Conservation (phyloP, 2,888 invertebrate genomes). For the Bursaphelenchus okinawaensis region DNA sequence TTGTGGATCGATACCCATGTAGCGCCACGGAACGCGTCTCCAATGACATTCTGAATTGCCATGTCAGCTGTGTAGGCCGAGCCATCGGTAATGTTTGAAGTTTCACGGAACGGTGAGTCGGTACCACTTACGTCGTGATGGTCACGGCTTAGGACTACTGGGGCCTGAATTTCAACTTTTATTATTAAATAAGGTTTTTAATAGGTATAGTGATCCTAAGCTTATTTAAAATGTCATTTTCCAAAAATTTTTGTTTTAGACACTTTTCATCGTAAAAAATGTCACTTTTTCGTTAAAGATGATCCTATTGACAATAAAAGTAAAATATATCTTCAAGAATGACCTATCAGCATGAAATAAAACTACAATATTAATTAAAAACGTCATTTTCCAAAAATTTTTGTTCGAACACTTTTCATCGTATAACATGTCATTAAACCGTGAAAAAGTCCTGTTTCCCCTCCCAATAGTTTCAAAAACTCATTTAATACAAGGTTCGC, state of each 20-base stretch:
- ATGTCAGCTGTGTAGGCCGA: conserved; percentile 65
- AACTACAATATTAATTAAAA: too few species aligned
- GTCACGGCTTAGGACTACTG: conserved; percentile 65
- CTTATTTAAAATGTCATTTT: conserved; percentile 5
- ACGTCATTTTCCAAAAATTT: too few species aligned
- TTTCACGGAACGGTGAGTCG: conserved; percentile 66
- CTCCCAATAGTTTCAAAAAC: too few species aligned
- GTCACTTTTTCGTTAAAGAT: too few species aligned
- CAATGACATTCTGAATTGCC: conserved; percentile 64
- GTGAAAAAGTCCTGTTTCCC: too few species aligned
- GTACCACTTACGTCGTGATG: conserved; percentile 68
- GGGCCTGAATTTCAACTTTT: conserved; percentile 58
- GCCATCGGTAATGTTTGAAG: conserved; percentile 66
- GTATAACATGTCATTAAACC: too few species aligned
- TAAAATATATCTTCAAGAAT: too few species aligned
- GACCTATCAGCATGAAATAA: too few species aligned
- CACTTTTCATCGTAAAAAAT: neutral
- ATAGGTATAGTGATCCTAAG: neutral
- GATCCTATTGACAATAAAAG: too few species aligned
- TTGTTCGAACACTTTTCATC: too few species aligned
- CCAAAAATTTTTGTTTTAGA: too few species aligned
- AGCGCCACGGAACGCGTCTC: conserved; percentile 64
- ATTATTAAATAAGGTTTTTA: neutral
- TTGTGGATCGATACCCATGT: conserved; percentile 65
- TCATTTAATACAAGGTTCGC: too few species aligned